phyloP scores from a whole-genome alignment of 1,140 invertebrate species.

The Aphaenogaster ashmeadi region DNA sequence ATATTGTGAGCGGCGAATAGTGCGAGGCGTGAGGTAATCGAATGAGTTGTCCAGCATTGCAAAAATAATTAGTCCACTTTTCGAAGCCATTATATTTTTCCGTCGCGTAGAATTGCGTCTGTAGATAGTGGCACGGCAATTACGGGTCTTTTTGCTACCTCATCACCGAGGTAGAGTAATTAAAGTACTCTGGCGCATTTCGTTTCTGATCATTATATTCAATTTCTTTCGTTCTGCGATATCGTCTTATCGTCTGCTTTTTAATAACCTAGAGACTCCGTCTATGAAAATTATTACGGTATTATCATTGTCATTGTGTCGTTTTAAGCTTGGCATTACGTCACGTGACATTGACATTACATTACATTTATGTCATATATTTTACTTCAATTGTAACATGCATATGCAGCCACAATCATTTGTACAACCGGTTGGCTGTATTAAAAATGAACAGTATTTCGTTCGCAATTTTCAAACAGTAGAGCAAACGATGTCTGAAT shows the following conservation, averaged over 20 bases:
- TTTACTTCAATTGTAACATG: not conserved
- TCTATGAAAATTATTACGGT: not conserved
- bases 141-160: not conserved
- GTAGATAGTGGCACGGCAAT: conserved; percentile 15
- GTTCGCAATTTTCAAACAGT: not conserved
- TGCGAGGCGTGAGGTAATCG: not conserved
- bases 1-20: not conserved
- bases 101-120: not conserved
- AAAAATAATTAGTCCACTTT: conserved; percentile 34
- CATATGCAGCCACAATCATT: not conserved
- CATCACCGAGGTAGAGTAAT: not conserved
- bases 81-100: conserved; percentile 17
- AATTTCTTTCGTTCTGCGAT: not conserved
- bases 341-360: not conserved
- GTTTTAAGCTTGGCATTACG: not conserved
- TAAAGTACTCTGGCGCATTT: conserved; percentile 7
- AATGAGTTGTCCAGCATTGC: not conserved
- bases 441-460: not conserved
- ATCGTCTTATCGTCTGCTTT: not conserved
- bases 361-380: not conserved
- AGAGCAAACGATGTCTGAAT: not conserved
- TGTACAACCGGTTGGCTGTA: not conserved
- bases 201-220: conserved; percentile 5
- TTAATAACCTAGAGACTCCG: not conserved
- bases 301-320: too few relatives aligned